Base-by-base conservation (phyloP, 1,140 invertebrate species). In the Scaptomyza montana region DNA sequence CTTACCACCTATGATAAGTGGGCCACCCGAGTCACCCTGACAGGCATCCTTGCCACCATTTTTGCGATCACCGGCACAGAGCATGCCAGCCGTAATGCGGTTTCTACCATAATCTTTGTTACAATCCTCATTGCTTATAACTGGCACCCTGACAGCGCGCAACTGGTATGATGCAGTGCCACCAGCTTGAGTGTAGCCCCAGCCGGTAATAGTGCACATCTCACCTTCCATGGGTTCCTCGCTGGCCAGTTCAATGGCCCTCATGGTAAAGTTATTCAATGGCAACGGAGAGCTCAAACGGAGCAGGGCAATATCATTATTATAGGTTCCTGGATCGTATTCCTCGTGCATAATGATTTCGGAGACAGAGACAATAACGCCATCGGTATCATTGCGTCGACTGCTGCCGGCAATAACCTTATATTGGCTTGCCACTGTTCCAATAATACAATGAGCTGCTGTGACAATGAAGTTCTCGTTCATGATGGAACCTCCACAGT, bases 401-500 rank as follows among this genome's bases (percentile, higher is more conserved):
- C 85, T 91, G 0, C 77, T 54, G 2, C 80, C 90, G 3, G 84
- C 90, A 6, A 90, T 77, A 30, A 91, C 74, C 61, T 84, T 80
- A 12, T 46, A 82, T 56, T 90, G 80, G 28, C 84, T 91, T 0
- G 84, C 5, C 5, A 90, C 78, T 2, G 62, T 65, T 2, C 36
- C 84, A 28, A 86, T 78, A 21, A 89, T 25, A 41, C 90, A 91
- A 69, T 91, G 90, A 13, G 93, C 93, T 67, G 92, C 90, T 4
- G 90, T 91, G 0, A 81, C 0, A 2, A 90, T 13, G 7, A 36
- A 3, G 75, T 66, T 5, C 1, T 46, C 19, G 7, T 28, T 21
- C 59, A 94, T 86, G 56, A 95, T 93, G 8, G 93, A 93, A 2
- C 93, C 94, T 2, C 94, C 94, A 77, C 94, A 95, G 9, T 46